Conservation (phyloP, 2,113 vertebrate genomes). For the Engystomops pustulosus region DNA sequence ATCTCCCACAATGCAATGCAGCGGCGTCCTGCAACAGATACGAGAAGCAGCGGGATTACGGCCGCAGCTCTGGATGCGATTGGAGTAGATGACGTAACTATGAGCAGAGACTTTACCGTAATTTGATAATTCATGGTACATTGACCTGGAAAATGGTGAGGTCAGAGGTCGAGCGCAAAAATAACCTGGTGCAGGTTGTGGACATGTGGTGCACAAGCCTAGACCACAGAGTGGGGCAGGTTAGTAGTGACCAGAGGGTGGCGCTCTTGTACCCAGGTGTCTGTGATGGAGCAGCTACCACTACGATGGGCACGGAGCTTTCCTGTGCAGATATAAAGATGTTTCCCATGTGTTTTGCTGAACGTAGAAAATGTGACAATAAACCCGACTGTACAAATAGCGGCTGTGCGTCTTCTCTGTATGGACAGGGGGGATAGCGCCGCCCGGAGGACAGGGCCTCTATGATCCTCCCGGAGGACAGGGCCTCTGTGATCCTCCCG, state of each 20-base stretch:
- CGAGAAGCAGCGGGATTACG: background rate
- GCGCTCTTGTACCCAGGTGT: background rate
- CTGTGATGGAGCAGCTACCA: conserved; percentile 3
- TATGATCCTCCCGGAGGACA: too few relatives aligned
- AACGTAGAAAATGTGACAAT: conserved; percentile 24
- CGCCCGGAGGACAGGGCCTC: too few relatives aligned
- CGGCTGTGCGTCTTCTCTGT: background rate
- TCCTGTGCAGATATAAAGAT: background rate
- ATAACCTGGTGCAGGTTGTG: too few relatives aligned
- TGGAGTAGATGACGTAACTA: background rate
- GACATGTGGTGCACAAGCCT: too few relatives aligned
- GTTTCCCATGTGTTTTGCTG: background rate
- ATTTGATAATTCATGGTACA: background rate
- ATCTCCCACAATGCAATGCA: background rate
- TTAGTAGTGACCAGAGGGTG: background rate
- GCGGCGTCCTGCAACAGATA: background rate
- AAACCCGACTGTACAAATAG: conserved; percentile 2
- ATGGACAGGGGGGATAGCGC: too few relatives aligned
- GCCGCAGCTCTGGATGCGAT: background rate
- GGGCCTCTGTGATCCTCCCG: too few relatives aligned
- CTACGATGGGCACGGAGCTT: conserved; percentile 4
- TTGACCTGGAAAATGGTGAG: background rate
- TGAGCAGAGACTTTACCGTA: background rate
- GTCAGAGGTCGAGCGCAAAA: background rate
- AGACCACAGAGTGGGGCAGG: too few relatives aligned